A percentile compares a stretch with the other conserved stretches of the same genome.
Evolutionary conservation across 30 jellyfish, hydroid and myxozoan genomes (phyloP).

Genomic region (Aurelia coerulea): DNA sequence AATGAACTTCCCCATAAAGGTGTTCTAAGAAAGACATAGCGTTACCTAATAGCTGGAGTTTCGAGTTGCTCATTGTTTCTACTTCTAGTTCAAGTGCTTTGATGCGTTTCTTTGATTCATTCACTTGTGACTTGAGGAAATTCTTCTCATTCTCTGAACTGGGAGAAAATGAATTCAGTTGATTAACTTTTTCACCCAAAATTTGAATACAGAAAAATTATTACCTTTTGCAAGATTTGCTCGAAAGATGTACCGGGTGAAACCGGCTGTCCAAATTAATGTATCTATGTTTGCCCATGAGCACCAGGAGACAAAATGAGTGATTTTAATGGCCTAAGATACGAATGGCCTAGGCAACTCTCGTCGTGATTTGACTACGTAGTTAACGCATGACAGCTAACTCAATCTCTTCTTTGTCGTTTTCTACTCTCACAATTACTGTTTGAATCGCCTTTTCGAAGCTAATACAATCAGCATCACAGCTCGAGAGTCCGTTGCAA

Average conservation of each 20-base stretch:
- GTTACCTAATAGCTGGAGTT: slow-evolving; percentile 63
- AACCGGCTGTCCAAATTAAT: neutral
- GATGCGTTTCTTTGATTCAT: slow-evolving; percentile 69
- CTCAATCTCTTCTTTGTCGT: no score
- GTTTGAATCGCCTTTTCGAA: no score
- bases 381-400: no score
- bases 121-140: slow-evolving; percentile 56
- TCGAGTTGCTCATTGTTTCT: slow-evolving; percentile 71
- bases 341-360: no score
- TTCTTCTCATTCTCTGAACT: slow-evolving; percentile 80
- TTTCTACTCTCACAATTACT: no score
- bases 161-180: neutral
- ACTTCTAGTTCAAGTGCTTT: slow-evolving; percentile 67
- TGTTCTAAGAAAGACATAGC: neutral
- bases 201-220: neutral
- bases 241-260: neutral
- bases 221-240: neutral
- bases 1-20: no score
- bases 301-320: no score
- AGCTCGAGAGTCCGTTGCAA: no score
- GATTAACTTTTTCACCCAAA: neutral
- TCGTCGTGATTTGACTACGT: no score
- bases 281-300: neutral
- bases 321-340: no score
- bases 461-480: no score